These are phyloP conservation scores for Lasioglossum vierecki DNA, from an alignment of 2,888 invertebrate species.

Conservation along the genomic window DNA sequence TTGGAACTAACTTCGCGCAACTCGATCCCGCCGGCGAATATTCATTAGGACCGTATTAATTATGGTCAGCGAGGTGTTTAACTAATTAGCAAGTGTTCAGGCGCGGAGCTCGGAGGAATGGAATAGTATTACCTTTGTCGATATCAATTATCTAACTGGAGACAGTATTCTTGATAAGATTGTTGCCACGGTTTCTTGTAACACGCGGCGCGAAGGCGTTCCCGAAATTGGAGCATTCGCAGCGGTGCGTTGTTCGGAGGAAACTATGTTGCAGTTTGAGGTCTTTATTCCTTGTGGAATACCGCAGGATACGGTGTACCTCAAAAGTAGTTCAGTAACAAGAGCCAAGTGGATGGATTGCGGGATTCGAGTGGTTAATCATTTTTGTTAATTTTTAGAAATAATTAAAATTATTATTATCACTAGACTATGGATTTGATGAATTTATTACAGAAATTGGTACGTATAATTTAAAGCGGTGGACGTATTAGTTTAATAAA, in stretches of 20 bases:
- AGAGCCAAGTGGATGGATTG: background rate
- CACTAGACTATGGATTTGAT: too few relatives aligned
- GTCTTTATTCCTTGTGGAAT: background rate
- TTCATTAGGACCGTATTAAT: constrained; percentile 62
- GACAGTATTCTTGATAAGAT: constrained; percentile 20
- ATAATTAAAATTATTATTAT: too few relatives aligned
- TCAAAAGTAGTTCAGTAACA: background rate
- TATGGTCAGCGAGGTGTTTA: constrained; percentile 59
- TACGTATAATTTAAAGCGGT: too few relatives aligned
- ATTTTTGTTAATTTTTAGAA: too few relatives aligned
- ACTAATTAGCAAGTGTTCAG: constrained; percentile 53
- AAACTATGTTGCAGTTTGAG: background rate
- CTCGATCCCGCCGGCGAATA: constrained; percentile 58
- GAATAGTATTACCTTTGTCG: constrained; percentile 26
- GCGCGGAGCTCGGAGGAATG: constrained; percentile 1
- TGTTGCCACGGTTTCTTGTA: constrained; percentile 10
- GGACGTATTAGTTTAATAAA: too few relatives aligned
- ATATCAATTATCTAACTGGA: constrained; percentile 27
- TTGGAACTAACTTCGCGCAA: constrained; percentile 58
- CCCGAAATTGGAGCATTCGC: constrained; percentile 3
- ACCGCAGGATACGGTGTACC: background rate
- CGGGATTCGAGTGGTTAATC: background rate
- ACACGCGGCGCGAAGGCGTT: background rate
- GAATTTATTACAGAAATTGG: too few relatives aligned
- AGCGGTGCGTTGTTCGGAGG: too few relatives aligned